Base-by-base conservation (phyloP, 2,888 invertebrate genomes). In the Cryptus armator region DNA sequence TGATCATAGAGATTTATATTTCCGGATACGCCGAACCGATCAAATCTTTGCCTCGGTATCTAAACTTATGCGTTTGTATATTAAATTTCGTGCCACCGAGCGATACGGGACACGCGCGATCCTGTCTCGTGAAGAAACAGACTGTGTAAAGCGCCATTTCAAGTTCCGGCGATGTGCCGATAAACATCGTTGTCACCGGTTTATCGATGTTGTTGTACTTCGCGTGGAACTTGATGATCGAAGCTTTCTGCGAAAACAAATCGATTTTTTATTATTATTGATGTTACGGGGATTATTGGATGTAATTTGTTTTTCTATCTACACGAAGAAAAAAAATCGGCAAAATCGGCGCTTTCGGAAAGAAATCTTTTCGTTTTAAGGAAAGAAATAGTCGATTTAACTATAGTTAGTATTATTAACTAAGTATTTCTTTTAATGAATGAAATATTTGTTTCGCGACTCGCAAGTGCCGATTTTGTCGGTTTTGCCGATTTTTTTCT, bases 121-220 rank as follows among this genome's bases (percentile, higher is more conserved):
- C 97, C 0, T 97, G 96, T 75, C 98, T 95, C 14, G 97, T 94
- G 62, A 97, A 94, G 92, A 97, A 98, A 92, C 99, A 99, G 4
- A 98, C 95, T 0, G 98, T 97, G 93, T 98, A 99, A 2, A 99
- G 93, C 0, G 98, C 97, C 94, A 99, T 95, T 94, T 99, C 99
- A 87, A 98, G 94, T 94, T 99, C 99, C 0, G 99, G 99, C 75
- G 98, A 98, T 1, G 97, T 97, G 32, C 98, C 98, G 84, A 98
- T 95, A 90, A 98, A 97, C 94, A 98, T 95, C 0, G 96, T 95
- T 74, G 96, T 96, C 0, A 97, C 97, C 0, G 98, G 97, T 91
- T 98, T 98, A 86, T 96, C 96, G 1, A 95, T 94, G 0, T 96
- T 96, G 90, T 96, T 95, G 92, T 97, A 96, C 77, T 95, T 96